phyloP scores from a whole-genome alignment of 53 echinoderm and acorn worm genomes.

The Echinometra lucunter region DNA sequence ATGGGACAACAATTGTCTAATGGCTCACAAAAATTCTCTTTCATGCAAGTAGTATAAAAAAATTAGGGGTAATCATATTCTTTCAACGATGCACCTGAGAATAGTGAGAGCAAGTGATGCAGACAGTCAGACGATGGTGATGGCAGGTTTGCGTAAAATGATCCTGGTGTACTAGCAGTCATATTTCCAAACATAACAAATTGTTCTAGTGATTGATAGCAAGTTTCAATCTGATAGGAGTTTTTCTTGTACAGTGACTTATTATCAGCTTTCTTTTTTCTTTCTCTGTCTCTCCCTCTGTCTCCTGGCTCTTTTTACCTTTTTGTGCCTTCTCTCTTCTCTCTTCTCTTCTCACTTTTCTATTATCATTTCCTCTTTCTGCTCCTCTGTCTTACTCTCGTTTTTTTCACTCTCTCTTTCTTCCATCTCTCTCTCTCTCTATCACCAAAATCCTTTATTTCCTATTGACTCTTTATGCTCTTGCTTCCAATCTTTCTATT shows the following conservation, averaged over 20 bases:
- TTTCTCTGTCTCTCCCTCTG: neutral
- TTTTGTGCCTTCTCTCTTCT: neutral
- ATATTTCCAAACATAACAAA: conserved; percentile 44
- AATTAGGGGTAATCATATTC: neutral
- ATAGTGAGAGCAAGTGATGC: conserved; percentile 3
- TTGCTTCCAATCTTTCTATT: neutral
- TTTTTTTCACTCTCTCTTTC: conserved; percentile 28
- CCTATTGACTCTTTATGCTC: neutral
- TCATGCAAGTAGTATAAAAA: neutral
- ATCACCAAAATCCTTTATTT: neutral
- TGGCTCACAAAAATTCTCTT: neutral
- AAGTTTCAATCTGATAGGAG: neutral
- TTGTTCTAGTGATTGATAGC: conserved; percentile 34
- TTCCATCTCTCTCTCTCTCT: neutral
- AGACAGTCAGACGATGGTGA: neutral
- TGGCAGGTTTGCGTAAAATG: conserved; percentile 6
- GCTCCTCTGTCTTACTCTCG: neutral
- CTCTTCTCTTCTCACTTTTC: neutral
- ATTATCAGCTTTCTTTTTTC: neutral
- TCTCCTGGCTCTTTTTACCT: too few relatives aligned
- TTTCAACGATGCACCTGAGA: conserved; percentile 7
- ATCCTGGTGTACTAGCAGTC: conserved; percentile 16
- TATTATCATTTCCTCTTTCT: neutral
- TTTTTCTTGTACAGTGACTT: conserved; percentile 17
- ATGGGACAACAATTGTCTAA: neutral